A percentile compares a stretch with the other conserved stretches of the same genome.
phyloP scores from a whole-genome alignment of 1,140 invertebrate genomes.

The Microplitis demolitor region DNA sequence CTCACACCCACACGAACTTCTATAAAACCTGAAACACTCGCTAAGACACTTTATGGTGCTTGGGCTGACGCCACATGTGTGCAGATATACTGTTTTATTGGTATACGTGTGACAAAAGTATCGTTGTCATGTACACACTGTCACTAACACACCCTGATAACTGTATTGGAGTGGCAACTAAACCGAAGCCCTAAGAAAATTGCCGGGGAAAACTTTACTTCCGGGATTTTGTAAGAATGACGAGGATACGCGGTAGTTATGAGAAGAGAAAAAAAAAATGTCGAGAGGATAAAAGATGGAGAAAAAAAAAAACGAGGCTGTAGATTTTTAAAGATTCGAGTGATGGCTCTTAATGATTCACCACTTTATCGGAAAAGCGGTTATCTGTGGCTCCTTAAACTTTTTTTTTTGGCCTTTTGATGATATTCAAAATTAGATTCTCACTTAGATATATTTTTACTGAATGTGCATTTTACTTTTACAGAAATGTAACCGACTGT shows the following conservation, averaged over 20 bases:
- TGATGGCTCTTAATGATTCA: background rate
- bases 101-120: slow-evolving; percentile 23
- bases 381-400: background rate
- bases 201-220: slow-evolving; percentile 24
- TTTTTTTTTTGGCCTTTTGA: background rate
- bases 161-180: background rate
- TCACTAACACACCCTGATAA: background rate
- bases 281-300: background rate
- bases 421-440: background rate
- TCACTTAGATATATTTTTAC: background rate
- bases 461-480: background rate
- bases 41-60: slow-evolving; percentile 41
- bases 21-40: slow-evolving; percentile 46
- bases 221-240: slow-evolving; percentile 26
- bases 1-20: slow-evolving; percentile 25
- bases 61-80: slow-evolving; percentile 1
- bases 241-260: background rate
- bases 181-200: slow-evolving; percentile 24
- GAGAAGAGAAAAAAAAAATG: slow-evolving; percentile 9
- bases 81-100: background rate
- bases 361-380: slow-evolving; percentile 1
- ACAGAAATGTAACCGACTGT: background rate
- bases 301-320: no score
- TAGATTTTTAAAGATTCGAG: slow-evolving; percentile 5
- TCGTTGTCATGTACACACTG: slow-evolving; percentile 30